These are phyloP conservation scores for Caenorhabditis wallacei DNA, from an alignment of 2,888 invertebrate genomes.

Conservation along the genomic window DNA sequence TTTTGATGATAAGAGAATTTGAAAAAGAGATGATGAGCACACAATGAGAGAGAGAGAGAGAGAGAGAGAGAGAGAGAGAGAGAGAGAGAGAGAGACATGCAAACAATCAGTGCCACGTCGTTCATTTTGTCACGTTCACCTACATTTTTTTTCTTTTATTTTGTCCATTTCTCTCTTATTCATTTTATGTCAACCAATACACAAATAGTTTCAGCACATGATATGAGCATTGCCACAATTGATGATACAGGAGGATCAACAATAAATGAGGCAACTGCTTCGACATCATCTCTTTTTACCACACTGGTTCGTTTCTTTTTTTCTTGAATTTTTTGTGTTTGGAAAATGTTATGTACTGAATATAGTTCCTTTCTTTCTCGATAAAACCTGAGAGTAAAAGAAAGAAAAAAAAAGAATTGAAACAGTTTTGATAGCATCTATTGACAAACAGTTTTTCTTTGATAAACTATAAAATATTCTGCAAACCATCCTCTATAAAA, in stretches of 20 bases:
- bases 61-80: no score
- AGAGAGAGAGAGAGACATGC: constrained; percentile 25
- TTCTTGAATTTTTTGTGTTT: background rate
- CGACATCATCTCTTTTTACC: constrained; percentile 29
- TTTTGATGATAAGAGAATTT: constrained; percentile 43
- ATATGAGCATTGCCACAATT: constrained; percentile 51
- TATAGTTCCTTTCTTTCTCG: no score
- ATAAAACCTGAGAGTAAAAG: no score
- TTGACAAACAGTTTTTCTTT: no score
- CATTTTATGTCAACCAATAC: no score
- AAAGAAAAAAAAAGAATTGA: no score
- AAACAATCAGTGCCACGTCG: constrained; percentile 55
- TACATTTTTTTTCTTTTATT: constrained; percentile 18
- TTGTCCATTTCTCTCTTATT: background rate
- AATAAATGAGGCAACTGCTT: constrained; percentile 23
- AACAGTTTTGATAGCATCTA: no score
- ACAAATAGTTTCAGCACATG: constrained; percentile 48
- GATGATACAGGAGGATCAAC: constrained; percentile 40
- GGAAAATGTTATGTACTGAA: background rate
- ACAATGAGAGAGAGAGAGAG: no score
- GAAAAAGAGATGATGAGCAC: constrained; percentile 40
- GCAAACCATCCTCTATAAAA: no score
- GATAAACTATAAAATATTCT: no score
- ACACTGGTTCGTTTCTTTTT: constrained; percentile 18
- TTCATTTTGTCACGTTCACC: constrained; percentile 59